phyloP scores from a whole-genome alignment of 2,113 vertebrate genomes.

The Amia ocellicauda region DNA sequence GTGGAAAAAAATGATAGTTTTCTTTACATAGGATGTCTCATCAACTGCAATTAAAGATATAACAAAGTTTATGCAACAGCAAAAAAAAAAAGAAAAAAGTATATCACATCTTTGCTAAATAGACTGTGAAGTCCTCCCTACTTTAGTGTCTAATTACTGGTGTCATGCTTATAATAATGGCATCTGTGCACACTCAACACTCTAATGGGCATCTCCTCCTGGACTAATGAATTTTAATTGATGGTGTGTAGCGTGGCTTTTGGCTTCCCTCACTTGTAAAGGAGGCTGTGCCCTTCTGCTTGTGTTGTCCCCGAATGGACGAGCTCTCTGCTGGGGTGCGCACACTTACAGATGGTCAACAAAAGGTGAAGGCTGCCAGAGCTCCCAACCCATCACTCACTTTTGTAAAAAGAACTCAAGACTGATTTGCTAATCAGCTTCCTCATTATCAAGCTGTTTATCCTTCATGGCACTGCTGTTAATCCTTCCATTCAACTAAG shows the following conservation, averaged over 20 bases:
- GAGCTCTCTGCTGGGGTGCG: slow-evolving; percentile 54
- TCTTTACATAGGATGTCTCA: slow-evolving; percentile 52
- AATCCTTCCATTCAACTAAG: slow-evolving; percentile 50
- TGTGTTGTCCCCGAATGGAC: slow-evolving; percentile 55
- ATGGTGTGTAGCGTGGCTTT: slow-evolving; percentile 68
- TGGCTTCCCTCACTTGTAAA: slow-evolving; percentile 52
- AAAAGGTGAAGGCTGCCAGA: slow-evolving; percentile 69
- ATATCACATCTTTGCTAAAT: slow-evolving; percentile 62
- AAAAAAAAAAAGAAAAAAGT: slow-evolving; percentile 32
- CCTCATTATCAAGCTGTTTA: slow-evolving; percentile 62
- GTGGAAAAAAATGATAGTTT: slow-evolving; percentile 44
- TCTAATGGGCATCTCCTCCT: slow-evolving; percentile 70
- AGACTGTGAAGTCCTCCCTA: slow-evolving; percentile 62
- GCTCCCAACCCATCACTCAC: slow-evolving; percentile 53
- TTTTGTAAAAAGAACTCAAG: slow-evolving; percentile 63
- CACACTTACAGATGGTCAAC: slow-evolving; percentile 81
- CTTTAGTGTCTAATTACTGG: slow-evolving; percentile 67
- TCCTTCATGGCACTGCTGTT: slow-evolving; percentile 47
- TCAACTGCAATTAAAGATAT: slow-evolving; percentile 50
- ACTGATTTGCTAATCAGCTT: slow-evolving; percentile 76
- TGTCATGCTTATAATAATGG: slow-evolving; percentile 58
- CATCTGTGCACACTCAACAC: slow-evolving; percentile 71
- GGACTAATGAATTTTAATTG: slow-evolving; percentile 84
- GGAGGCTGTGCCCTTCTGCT: slow-evolving; percentile 66
- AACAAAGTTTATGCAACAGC: slow-evolving; percentile 48